Percentiles rank a stretch among this genome's conserved stretches.
Evolutionary conservation across 2,113 vertebrate species (phyloP).

Genomic region (Oenanthe oenanthe): DNA sequence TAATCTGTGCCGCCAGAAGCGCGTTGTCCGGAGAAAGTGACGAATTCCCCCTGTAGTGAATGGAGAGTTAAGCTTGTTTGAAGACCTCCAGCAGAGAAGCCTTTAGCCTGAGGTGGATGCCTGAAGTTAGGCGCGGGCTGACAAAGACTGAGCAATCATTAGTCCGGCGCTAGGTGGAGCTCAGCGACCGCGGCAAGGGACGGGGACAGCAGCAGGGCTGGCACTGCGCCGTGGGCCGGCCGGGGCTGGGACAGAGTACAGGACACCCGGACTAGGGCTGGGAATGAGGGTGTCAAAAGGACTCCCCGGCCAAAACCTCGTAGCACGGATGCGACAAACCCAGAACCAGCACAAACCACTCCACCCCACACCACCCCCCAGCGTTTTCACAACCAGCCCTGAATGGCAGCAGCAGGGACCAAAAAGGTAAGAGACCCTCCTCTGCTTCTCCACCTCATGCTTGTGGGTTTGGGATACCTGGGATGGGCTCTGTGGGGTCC

Average conservation of each 20-base stretch:
- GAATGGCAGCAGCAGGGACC: not conserved
- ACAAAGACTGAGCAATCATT: not conserved
- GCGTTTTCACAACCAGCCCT: rapidly evolving
- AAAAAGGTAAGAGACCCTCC: rapidly evolving
- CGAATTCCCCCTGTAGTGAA: not conserved
- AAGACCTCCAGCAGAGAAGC: not conserved
- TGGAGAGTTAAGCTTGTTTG: not conserved
- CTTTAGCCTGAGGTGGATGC: not conserved
- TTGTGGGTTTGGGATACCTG: not conserved
- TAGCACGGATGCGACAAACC: rapidly evolving
- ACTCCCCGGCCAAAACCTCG: not conserved
- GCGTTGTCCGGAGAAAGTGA: not conserved
- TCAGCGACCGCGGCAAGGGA: not conserved
- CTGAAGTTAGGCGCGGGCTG: not conserved
- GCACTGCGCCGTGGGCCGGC: not conserved
- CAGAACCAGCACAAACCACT: rapidly evolving
- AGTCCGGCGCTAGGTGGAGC: slow-evolving; percentile 35
- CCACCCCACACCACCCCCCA: not conserved
- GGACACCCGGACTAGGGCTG: rapidly evolving
- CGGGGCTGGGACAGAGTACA: rapidly evolving
- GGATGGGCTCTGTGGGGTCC: not conserved
- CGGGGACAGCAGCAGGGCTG: rapidly evolving
- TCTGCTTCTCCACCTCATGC: not conserved
- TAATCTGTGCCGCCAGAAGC: not conserved
- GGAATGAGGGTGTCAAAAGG: not conserved